Evolutionary conservation across 2,888 invertebrate species (phyloP).

Genomic region (Dasysyrphus albostriatus): DNA sequence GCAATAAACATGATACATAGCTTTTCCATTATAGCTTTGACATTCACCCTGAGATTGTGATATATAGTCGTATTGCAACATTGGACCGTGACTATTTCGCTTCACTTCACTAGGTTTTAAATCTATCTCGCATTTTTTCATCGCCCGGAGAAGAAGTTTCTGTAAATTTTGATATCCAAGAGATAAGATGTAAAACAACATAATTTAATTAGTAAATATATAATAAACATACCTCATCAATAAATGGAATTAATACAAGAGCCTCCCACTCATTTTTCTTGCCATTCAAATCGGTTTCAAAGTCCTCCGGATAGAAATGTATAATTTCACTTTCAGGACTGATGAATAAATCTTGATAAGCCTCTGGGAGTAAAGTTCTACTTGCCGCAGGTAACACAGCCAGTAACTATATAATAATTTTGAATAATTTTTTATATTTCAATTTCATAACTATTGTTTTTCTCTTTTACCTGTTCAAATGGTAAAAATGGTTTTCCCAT

Average conservation of each 20-base stretch:
- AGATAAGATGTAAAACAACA: not conserved
- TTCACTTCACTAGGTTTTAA: slow-evolving; percentile 89
- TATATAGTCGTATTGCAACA: slow-evolving; percentile 90
- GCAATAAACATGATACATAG: slow-evolving; percentile 82
- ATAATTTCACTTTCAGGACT: slow-evolving; percentile 91
- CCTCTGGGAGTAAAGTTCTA: slow-evolving; percentile 89
- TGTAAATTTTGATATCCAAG: slow-evolving; percentile 79
- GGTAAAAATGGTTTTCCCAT: slow-evolving; percentile 95
- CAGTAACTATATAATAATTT: slow-evolving; percentile 86
- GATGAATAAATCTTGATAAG: slow-evolving; percentile 92
- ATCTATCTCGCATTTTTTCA: slow-evolving; percentile 88
- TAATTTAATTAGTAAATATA: not conserved
- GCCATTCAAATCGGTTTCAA: slow-evolving; percentile 97
- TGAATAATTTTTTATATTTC: not conserved
- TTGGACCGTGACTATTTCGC: slow-evolving; percentile 94
- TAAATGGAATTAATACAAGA: slow-evolving; percentile 96
- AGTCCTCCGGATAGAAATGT: slow-evolving; percentile 95
- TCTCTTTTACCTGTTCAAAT: slow-evolving; percentile 90
- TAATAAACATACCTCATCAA: slow-evolving; percentile 88
- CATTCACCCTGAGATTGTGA: slow-evolving; percentile 86
- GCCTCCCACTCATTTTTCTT: slow-evolving; percentile 99
- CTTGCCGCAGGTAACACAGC: slow-evolving; percentile 96
- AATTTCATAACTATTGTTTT: slow-evolving; percentile 35
- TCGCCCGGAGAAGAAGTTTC: slow-evolving; percentile 89
- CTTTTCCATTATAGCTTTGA: slow-evolving; percentile 86